Base-by-base conservation (phyloP, 2,797 vertebrate species). In the Octomys mimax region DNA sequence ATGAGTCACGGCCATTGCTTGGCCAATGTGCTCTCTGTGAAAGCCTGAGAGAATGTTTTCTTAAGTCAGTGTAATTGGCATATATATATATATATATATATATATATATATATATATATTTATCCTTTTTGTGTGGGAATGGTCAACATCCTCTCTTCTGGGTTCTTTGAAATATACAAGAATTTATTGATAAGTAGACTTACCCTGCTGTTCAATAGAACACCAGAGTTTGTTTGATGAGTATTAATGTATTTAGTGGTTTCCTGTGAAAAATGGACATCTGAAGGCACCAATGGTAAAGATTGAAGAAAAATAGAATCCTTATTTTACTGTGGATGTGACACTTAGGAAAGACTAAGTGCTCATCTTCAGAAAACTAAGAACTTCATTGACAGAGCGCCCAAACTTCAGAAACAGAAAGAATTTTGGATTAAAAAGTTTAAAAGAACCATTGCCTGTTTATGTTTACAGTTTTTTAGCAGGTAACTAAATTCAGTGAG, bases 381-480 rank as follows among this genome's bases (percentile, higher is more conserved):
- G 14, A 92, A 78, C 85, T 89, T 94, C 75, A 46, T 42, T 93
- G 66, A 93, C 91, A 92, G 68, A 89, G 26, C 92, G 68, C 91
- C 62, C 19, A 87, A 84, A 86, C 83, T 66, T 89, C 64, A 33
- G 62, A 95, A 31, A 92, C 8, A 87, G 66, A 21, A 18, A 82
- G 61, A 14, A 82, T 95, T 92, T 94, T 89, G 52, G 36, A 83
- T 94, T 94, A 81, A 92, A 93, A 85, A 88, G 62, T 92, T 93
- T 87, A 91, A 94, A 52, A 46, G 28, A 28, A 85, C 28, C 26
- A 57, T 89, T 96, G 62, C 86, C 73, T 80, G 11, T 86, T 78
- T 87, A 57, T 90, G n/a, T 94, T 96, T 94, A 89, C 21, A 96
- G 61, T 83, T 8, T 42, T 94, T 92, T 19, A 94, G 70, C 42